Conservation (phyloP, 2,113 vertebrate genomes). For the Callipepla squamata region DNA sequence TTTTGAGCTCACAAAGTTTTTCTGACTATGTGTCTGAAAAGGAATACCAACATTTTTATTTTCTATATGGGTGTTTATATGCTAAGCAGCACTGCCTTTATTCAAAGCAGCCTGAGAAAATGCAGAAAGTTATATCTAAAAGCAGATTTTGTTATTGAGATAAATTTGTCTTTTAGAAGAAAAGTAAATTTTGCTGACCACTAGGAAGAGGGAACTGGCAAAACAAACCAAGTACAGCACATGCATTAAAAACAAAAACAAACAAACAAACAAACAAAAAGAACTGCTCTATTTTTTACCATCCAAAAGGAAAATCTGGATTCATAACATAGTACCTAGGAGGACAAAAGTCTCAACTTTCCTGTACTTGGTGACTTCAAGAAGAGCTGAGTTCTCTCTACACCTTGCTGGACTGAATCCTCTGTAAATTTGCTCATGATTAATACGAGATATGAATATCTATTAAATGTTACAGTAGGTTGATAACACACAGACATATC, state of each 20-base stretch:
- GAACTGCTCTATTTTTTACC: background rate
- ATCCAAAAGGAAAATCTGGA: background rate
- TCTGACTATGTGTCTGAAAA: slow-evolving; percentile 38
- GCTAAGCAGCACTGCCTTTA: background rate
- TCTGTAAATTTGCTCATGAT: slow-evolving; percentile 58
- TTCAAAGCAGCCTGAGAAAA: slow-evolving; percentile 7
- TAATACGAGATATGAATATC: slow-evolving; percentile 69
- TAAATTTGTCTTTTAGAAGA: slow-evolving; percentile 29
- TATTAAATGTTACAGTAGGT: slow-evolving; percentile 68
- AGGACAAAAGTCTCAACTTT: slow-evolving; percentile 23
- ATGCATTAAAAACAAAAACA: background rate
- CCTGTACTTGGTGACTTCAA: slow-evolving; percentile 15
- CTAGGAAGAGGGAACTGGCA: background rate
- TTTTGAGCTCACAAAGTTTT: slow-evolving; percentile 51
- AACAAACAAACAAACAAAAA: too few species aligned
- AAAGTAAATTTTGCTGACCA: background rate
- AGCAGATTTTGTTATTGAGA: slow-evolving; percentile 10
- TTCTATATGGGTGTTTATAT: background rate
- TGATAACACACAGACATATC: slow-evolving; percentile 67
- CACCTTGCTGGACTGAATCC: slow-evolving; percentile 6
- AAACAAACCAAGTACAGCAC: background rate
- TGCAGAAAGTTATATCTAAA: slow-evolving; percentile 17
- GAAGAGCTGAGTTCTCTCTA: background rate
- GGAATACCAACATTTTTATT: slow-evolving; percentile 26
- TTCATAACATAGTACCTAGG: background rate